Conservation (phyloP, 2,888 invertebrate genomes). For the Epistrophella euchroma region DNA sequence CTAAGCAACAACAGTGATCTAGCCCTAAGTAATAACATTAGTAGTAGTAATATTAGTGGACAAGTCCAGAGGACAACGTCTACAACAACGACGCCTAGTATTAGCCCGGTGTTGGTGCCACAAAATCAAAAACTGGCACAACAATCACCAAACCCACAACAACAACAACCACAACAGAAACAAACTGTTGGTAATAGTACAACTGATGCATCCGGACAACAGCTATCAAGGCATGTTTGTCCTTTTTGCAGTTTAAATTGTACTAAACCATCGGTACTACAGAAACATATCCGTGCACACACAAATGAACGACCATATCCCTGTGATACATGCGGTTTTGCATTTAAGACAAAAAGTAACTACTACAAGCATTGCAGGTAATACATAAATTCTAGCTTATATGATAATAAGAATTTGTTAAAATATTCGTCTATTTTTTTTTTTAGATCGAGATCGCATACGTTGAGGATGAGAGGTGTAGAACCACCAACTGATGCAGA, state of each 20-base stretch:
- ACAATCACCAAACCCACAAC: constrained; percentile 65
- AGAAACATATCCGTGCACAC: constrained; percentile 97
- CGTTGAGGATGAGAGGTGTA: constrained; percentile 87
- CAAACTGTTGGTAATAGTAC: constrained; percentile 43
- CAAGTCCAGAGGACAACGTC: constrained; percentile 71
- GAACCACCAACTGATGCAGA: constrained; percentile 85
- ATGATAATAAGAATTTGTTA: neutral
- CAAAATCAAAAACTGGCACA: constrained; percentile 65
- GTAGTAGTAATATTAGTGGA: constrained; percentile 69
- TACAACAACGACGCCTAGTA: constrained; percentile 76
- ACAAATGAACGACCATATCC: constrained; percentile 97
- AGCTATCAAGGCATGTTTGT: constrained; percentile 88
- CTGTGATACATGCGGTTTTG: constrained; percentile 94
- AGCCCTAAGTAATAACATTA: constrained; percentile 77
- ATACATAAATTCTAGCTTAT: constrained; percentile 20
- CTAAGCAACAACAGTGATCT: constrained; percentile 74
- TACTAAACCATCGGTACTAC: constrained; percentile 96
- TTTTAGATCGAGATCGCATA: constrained; percentile 88
- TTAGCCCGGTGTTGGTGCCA: constrained; percentile 80
- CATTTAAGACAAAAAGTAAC: constrained; percentile 97
- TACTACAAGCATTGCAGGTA: constrained; percentile 93
- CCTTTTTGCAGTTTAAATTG: constrained; percentile 94
- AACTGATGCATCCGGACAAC: constrained; percentile 61
- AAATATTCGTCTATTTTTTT: constrained; percentile 26
- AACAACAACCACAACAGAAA: constrained; percentile 56